Conservation (phyloP, 2,797 vertebrate species). For the Bovichtus diacanthus region DNA sequence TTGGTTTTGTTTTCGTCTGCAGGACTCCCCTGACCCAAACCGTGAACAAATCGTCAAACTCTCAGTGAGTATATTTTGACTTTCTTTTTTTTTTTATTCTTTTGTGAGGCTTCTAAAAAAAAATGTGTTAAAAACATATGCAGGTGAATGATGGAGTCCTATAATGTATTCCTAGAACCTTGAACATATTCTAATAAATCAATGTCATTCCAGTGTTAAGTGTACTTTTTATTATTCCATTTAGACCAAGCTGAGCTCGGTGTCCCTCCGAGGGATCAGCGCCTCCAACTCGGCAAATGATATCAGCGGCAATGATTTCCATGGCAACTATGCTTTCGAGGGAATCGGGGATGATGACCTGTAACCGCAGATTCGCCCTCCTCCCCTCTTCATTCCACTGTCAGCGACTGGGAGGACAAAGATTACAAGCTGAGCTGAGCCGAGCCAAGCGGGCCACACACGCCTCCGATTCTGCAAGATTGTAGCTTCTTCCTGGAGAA, state of each 20-base stretch:
- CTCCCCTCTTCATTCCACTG: constrained; percentile 56
- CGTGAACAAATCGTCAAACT: constrained; percentile 94
- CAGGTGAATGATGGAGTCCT: neutral
- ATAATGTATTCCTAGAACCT: neutral
- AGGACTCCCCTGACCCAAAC: constrained; percentile 94
- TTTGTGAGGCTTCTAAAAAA: neutral
- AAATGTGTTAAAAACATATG: no score
- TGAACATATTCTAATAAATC: neutral
- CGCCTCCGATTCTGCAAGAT: constrained; percentile 77
- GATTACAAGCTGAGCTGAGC: constrained; percentile 73
- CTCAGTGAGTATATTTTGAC: constrained; percentile 88
- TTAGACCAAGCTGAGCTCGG: constrained; percentile 96
- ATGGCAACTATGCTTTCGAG: constrained; percentile 98
- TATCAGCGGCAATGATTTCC: constrained; percentile 92
- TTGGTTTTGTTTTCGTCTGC: constrained; percentile 17
- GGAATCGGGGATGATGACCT: constrained; percentile 99
- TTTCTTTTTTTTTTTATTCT: neutral
- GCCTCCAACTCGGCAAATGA: constrained; percentile 92
- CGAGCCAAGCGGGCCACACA: constrained; percentile 59
- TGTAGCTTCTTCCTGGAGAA: constrained; percentile 76
- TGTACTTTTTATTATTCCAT: constrained; percentile 11
- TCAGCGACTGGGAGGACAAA: constrained; percentile 58
- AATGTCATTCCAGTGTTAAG: neutral
- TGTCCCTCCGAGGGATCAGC: constrained; percentile 95
- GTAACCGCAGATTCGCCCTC: constrained; percentile 74